Evolutionary conservation across 2,888 invertebrate species (phyloP).

Genomic region (Spatulosminthurus flaviceps): DNA sequence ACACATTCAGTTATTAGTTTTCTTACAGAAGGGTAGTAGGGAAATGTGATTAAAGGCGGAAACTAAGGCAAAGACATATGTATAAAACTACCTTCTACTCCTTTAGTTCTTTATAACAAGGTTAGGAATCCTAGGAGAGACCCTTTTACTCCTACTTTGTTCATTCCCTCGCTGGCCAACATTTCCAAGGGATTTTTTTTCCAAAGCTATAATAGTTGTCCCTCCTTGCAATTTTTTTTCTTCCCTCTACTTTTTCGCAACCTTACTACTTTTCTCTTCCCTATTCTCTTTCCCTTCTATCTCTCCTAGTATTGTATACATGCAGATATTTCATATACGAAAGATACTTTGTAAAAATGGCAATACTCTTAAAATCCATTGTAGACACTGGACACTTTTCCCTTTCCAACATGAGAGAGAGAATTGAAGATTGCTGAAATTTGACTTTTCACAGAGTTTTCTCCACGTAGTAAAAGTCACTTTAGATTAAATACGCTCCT

Average conservation of each 20-base stretch:
- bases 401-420: background rate
- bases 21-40: constrained; percentile 36
- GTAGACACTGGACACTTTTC: background rate
- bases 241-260: background rate
- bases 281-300: background rate
- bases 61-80: constrained; percentile 30
- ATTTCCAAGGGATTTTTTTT: background rate
- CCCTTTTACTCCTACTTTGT: background rate
- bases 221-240: background rate
- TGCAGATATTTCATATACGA: background rate
- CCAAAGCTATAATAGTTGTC: too few relatives aligned
- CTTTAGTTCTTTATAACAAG: background rate
- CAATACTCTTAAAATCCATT: background rate
- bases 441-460: background rate
- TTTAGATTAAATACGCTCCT: background rate
- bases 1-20: constrained; percentile 47
- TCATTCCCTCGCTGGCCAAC: background rate
- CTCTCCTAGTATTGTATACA: background rate
- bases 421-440: background rate
- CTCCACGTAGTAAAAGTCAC: background rate
- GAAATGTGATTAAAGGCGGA: constrained; percentile 48
- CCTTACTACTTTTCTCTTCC: background rate
- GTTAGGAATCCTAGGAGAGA: background rate
- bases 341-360: background rate
- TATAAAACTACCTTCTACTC: background rate